These are phyloP conservation scores for Pseudococcus longispinus DNA, from an alignment of 2,888 invertebrate species.

Conservation along the genomic window DNA sequence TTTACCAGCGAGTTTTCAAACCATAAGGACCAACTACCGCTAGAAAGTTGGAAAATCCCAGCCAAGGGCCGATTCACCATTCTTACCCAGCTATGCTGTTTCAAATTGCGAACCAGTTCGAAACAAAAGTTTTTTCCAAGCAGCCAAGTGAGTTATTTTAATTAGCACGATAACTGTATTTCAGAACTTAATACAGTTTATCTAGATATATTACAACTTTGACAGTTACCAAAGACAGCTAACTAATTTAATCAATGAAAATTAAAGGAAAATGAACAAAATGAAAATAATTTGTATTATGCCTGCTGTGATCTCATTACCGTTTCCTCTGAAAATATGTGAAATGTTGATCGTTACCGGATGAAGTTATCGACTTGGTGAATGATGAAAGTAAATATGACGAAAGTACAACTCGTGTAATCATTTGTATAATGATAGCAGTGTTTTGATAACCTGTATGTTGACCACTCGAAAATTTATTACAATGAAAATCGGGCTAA, in stretches of 20 bases:
- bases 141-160: background rate
- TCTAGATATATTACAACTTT: background rate
- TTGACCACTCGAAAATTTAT: background rate
- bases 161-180: background rate
- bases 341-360: background rate
- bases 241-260: background rate
- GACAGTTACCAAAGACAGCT: background rate
- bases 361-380: background rate
- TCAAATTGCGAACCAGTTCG: background rate
- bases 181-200: background rate
- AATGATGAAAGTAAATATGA: conserved; percentile 8
- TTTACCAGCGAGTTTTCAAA: no score
- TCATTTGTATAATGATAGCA: background rate
- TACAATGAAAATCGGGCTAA: background rate
- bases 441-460: background rate
- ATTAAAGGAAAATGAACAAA: background rate
- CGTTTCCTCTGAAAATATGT: background rate
- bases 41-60: no score
- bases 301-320: background rate
- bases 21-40: no score
- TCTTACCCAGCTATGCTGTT: background rate
- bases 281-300: background rate
- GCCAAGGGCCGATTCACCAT: no score
- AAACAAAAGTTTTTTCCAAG: background rate
- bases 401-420: background rate